Conservation (phyloP, 1,140 invertebrate genomes). For the Bombus soroeensis region DNA sequence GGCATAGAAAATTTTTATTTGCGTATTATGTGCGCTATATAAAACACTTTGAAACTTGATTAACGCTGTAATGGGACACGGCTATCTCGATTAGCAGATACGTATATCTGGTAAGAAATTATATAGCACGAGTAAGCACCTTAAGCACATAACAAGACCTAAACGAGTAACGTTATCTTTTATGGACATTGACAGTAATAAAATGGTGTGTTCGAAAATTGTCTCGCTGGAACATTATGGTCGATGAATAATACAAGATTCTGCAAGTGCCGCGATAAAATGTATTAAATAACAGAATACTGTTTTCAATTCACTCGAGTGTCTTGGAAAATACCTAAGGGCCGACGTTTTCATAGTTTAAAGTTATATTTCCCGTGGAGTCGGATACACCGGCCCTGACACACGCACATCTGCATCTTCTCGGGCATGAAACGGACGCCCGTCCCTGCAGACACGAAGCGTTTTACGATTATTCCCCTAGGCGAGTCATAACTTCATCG, state of each 20-base stretch:
- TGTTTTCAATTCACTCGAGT: neutral
- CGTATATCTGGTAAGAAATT: no score
- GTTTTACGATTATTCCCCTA: constrained; percentile 43
- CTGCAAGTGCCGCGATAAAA: neutral
- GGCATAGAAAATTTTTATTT: no score
- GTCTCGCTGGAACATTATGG: neutral
- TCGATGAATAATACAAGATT: neutral
- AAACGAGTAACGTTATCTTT: no score
- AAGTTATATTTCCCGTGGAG: neutral
- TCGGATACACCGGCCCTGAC: constrained; percentile 19
- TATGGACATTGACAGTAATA: no score
- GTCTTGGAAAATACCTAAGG: no score
- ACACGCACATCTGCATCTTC: neutral
- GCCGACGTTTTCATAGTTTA: neutral
- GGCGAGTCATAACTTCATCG: constrained; percentile 32
- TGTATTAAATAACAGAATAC: neutral
- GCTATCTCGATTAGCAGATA: no score
- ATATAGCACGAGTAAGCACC: no score
- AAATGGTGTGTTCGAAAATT: no score
- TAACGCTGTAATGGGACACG: no score
- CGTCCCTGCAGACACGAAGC: constrained; percentile 1
- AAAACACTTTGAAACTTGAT: no score
- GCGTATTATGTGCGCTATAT: no score
- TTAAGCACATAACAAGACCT: no score
- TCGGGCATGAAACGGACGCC: neutral